Evolutionary conservation across 2,113 vertebrate genomes (phyloP).

Genomic region (Tautogolabrus adspersus): DNA sequence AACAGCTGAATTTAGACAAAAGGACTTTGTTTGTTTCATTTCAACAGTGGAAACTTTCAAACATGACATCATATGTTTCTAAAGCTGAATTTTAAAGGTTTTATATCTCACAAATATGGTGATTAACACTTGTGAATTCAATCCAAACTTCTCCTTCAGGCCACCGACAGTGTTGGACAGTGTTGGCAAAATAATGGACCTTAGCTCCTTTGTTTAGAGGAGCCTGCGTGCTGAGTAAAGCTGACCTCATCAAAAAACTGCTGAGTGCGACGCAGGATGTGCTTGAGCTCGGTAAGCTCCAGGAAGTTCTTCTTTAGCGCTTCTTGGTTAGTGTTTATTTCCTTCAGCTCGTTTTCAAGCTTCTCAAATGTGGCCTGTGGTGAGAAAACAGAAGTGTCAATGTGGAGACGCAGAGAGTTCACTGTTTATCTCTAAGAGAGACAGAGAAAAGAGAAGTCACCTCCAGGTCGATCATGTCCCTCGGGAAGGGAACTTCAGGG

Average conservation of each 20-base stretch:
- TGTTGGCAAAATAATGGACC: background rate
- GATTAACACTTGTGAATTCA: fast-evolving
- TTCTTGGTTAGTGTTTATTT: conserved; percentile 99
- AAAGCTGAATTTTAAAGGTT: background rate
- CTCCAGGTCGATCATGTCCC: conserved; percentile 99
- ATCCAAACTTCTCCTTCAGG: background rate
- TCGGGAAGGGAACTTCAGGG: conserved; percentile 96
- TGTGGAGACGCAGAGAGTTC: background rate
- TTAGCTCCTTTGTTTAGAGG: background rate
- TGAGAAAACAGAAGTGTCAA: conserved; percentile 6
- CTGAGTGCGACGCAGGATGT: conserved; percentile 97
- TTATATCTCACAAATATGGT: background rate
- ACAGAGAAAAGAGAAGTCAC: conserved; percentile 73
- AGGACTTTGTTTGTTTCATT: no score
- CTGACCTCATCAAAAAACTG: conserved; percentile 99
- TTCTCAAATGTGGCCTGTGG: conserved; percentile 97
- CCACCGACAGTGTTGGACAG: background rate
- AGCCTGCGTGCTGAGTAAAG: background rate
- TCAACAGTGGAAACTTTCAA: no score
- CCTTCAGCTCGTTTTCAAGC: conserved; percentile 97
- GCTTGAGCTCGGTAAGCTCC: conserved; percentile 97
- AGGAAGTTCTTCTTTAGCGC: conserved; percentile 98
- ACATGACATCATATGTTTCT: background rate
- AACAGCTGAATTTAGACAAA: background rate
- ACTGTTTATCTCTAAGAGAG: background rate